Base-by-base conservation (phyloP, 2,797 vertebrate genomes). In the Pipistrellus nathusii region DNA sequence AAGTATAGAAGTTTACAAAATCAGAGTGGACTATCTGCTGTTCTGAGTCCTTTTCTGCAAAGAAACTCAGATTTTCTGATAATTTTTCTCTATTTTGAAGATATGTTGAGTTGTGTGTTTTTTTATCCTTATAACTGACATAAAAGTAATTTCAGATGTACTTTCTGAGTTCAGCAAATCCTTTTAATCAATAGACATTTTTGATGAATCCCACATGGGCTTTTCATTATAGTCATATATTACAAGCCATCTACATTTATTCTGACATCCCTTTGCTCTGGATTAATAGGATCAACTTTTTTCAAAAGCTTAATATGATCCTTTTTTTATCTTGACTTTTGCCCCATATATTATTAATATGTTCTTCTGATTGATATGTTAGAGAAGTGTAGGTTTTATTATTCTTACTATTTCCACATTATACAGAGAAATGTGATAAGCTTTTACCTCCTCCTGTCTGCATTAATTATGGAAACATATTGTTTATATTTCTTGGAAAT, bases 271-370 rank as follows among this genome's bases (percentile, higher is more conserved):
- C 8, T 90, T 82, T 71, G 4, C 7, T 66, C 48, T 90, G 11
- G 55, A 72, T 69, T 77, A 82, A 76, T 82, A 85, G 9, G 18
- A 48, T 82, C 21, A 59, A 46, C 35, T 86, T 76, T 41, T 21
- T 77, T 85, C 48, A 83, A 71, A 77, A 13, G 3, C 15, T 72
- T 93, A 46, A 78, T 64, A 84, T 78, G 3, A 35, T 27, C 12
- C 64, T 93, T 87, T 77, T 83, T 95, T 91, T 78, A 30, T 72
- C 8, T 81, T 57, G 13, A 68, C 18, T 51, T 57, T 66, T 90
- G 41, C 9, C 1, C 13, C 8, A 6, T 64, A 9, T 71, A 57
- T 72, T 64, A 55, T 77, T 71, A 53, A 46, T n/a, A 13, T 2
- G 77, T 69, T 76, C 32, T 66, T 77, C 5, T 72, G 55, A 25